phyloP scores from a whole-genome alignment of 2,113 vertebrate genomes.

The Myocastor coypus region DNA sequence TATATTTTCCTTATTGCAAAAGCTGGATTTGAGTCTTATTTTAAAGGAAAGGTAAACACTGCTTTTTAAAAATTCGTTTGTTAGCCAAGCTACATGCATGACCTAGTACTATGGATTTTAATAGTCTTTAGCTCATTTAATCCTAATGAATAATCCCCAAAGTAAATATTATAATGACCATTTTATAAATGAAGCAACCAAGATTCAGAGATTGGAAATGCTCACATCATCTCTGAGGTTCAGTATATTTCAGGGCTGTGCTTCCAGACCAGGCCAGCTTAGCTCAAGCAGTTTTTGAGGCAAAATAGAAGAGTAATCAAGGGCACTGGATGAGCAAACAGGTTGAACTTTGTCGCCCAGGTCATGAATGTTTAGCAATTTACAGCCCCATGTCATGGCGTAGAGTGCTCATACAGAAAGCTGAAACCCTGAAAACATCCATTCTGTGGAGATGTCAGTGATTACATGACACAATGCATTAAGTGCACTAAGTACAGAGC shows the following conservation, averaged over 20 bases:
- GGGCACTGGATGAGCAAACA: too few species aligned
- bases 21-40: neutral
- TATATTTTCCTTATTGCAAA: neutral
- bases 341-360: neutral
- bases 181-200: neutral
- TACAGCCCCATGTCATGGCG: neutral
- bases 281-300: neutral
- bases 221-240: neutral
- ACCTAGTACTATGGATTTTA: neutral
- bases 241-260: neutral
- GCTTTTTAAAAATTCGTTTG: neutral
- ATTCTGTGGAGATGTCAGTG: neutral
- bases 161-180: neutral
- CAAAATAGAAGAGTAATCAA: neutral
- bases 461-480: neutral
- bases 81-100: neutral
- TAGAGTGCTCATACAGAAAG: neutral
- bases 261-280: neutral
- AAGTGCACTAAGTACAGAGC: neutral
- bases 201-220: neutral
- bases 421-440: neutral
- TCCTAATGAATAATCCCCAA: neutral
- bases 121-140: neutral
- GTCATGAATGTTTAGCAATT: neutral
- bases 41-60: neutral